A percentile compares a stretch with the other conserved stretches of the same genome.
These are phyloP conservation scores for Archaeoteleia sp. DNA, from an alignment of 2,888 invertebrate genomes.

Conservation along the genomic window DNA sequence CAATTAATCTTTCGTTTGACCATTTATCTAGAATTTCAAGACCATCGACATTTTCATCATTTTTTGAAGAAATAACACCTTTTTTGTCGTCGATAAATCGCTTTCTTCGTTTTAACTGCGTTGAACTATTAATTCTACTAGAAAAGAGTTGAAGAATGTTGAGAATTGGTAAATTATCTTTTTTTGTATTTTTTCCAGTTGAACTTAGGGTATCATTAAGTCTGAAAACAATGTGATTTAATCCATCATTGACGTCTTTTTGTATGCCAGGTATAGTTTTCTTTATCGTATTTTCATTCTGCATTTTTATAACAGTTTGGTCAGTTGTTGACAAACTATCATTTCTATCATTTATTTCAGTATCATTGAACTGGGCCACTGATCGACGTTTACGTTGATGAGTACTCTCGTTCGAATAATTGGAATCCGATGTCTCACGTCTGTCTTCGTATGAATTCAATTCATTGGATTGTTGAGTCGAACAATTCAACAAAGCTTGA, in stretches of 20 bases:
- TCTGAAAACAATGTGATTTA: constrained; percentile 44
- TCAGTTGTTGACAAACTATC: not conserved
- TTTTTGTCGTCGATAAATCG: too few relatives aligned
- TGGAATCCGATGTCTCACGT: too few relatives aligned
- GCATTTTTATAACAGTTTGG: not conserved
- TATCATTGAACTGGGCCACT: not conserved
- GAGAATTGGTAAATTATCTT: not conserved
- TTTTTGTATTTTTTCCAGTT: not conserved
- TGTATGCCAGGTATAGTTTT: constrained; percentile 47
- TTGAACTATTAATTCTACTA: not conserved
- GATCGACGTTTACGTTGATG: not conserved
- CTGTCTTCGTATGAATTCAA: too few relatives aligned
- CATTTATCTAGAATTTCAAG: constrained; percentile 9
- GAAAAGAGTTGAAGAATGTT: constrained; percentile 2
- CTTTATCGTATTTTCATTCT: constrained; percentile 24
- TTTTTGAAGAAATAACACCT: not conserved
- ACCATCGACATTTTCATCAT: not conserved
- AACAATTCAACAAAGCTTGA: constrained; percentile 54
- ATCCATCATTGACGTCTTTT: constrained; percentile 52
- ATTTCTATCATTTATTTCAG: constrained; percentile 9
- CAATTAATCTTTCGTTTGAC: constrained; percentile 12
- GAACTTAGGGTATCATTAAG: constrained; percentile 17
- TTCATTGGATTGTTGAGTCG: constrained; percentile 3
- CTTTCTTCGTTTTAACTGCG: not conserved
- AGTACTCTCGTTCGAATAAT: not conserved